These are phyloP conservation scores for Zalophus californianus DNA, from an alignment of 2,797 vertebrate species.

Conservation along the genomic window DNA sequence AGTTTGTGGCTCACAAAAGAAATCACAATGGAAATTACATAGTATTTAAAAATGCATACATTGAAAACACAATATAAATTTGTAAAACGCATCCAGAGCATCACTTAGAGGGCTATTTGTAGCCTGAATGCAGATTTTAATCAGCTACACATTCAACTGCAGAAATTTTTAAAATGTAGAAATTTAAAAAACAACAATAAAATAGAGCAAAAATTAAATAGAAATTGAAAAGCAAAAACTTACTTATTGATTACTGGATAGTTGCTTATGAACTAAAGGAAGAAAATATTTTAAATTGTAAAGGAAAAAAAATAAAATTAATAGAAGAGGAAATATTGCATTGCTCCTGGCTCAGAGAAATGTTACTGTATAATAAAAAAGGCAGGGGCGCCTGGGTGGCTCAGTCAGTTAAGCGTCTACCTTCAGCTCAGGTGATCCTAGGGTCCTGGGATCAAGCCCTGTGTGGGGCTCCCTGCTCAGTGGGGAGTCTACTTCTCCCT, in stretches of 20 bases:
- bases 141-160: background rate
- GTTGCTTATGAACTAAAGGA: background rate
- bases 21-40: background rate
- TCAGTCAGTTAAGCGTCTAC: background rate
- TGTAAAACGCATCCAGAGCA: background rate
- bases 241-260: background rate
- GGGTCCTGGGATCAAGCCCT: background rate
- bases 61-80: background rate
- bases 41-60: background rate
- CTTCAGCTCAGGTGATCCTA: background rate
- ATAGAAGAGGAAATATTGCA: background rate
- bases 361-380: background rate
- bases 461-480: background rate
- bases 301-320: background rate
- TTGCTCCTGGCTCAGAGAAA: background rate
- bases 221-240: background rate
- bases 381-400: background rate
- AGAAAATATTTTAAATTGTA: slow-evolving; percentile 34
- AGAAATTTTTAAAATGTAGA: background rate
- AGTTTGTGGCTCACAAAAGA: background rate
- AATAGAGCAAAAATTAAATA: background rate
- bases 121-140: background rate
- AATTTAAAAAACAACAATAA: background rate
- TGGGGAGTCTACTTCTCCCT: background rate
- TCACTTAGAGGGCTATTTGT: background rate